phyloP scores from a whole-genome alignment of 2,888 invertebrate species.

The Venustoraphidia nigricollis region DNA sequence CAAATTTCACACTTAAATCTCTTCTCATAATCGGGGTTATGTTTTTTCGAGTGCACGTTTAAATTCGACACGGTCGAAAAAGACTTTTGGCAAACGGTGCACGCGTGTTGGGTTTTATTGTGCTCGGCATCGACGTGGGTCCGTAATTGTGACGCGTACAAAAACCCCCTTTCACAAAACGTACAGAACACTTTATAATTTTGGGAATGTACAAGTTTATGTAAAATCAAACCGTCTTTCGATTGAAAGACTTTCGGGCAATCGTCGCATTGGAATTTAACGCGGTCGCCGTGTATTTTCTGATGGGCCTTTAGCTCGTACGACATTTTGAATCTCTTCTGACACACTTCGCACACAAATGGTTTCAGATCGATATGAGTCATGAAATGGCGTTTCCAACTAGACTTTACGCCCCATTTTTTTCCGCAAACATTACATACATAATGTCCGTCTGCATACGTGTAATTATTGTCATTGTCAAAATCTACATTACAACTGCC shows the following conservation, averaged over 20 bases:
- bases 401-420: not conserved
- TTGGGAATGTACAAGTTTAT: constrained; percentile 10
- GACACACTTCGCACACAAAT: constrained; percentile 1
- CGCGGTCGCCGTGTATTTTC: too few relatives aligned
- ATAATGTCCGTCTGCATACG: not conserved
- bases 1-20: too few relatives aligned
- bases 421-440: constrained; percentile 5
- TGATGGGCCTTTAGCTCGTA: too few relatives aligned
- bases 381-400: constrained; percentile 1
- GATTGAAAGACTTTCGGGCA: constrained; percentile 11
- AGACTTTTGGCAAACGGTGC: constrained; percentile 6
- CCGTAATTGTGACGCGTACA: constrained; percentile 1
- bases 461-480: too few relatives aligned
- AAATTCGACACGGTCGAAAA: constrained; percentile 3
- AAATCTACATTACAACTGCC: too few relatives aligned
- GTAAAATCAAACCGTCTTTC: constrained; percentile 5
- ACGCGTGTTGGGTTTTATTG: constrained; percentile 1
- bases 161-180: constrained; percentile 3
- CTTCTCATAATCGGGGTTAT: constrained; percentile 6
- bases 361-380: constrained; percentile 1
- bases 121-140: constrained; percentile 1
- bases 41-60: not conserved
- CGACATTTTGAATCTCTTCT: not conserved
- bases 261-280: constrained; percentile 5
- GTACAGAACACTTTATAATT: not conserved